A percentile compares a stretch with the other conserved stretches of the same genome.
These are phyloP conservation scores for Seladonia tumulorum DNA, from an alignment of 2,888 invertebrate species.

Conservation along the genomic window DNA sequence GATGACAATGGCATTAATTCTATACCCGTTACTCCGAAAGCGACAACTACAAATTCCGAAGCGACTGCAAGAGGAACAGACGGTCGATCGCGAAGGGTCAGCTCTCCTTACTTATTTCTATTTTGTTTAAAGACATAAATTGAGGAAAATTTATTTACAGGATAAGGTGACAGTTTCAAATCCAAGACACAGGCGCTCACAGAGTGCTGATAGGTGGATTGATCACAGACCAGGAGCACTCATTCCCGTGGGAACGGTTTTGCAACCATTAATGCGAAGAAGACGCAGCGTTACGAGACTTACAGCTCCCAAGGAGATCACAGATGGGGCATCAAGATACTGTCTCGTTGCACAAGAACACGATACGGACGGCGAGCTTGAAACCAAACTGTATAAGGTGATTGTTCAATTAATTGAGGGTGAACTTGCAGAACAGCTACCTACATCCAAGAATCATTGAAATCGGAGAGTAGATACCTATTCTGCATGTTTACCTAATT, in stretches of 20 bases:
- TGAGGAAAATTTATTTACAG: conserved; percentile 78
- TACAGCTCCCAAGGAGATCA: conserved; percentile 89
- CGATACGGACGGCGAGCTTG: conserved; percentile 96
- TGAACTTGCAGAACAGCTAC: background rate
- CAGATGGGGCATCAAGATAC: conserved; percentile 90
- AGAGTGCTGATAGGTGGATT: conserved; percentile 93
- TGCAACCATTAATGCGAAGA: conserved; percentile 93
- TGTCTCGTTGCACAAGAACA: conserved; percentile 96
- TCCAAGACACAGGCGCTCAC: conserved; percentile 91
- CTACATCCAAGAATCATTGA: no score
- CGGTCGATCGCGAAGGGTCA: conserved; percentile 73
- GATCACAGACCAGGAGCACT: conserved; percentile 94
- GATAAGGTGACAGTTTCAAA: conserved; percentile 89
- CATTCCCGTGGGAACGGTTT: conserved; percentile 94
- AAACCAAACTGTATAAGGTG: conserved; percentile 96
- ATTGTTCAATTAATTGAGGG: background rate
- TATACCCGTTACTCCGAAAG: conserved; percentile 29
- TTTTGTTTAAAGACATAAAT: background rate
- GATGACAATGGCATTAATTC: conserved; percentile 82
- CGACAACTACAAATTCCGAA: conserved; percentile 21
- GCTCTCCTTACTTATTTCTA: conserved; percentile 8
- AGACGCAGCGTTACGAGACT: conserved; percentile 94
- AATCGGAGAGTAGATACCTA: background rate
- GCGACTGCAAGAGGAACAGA: conserved; percentile 64
- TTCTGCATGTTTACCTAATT: background rate